Conservation (phyloP, 2,113 vertebrate genomes). For the Silurus meridionalis region DNA sequence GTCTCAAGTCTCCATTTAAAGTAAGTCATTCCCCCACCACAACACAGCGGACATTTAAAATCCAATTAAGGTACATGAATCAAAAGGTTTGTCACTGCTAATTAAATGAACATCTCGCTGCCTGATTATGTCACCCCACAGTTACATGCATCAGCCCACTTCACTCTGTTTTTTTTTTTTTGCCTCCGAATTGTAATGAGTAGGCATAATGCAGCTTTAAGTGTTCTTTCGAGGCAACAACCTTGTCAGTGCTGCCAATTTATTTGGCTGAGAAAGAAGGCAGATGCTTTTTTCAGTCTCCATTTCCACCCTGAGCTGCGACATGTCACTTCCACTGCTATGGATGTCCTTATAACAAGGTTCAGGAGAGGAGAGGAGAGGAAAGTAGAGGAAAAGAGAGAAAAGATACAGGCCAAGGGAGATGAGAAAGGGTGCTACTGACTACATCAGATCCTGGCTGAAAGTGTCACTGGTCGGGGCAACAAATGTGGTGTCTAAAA, state of each 20-base stretch:
- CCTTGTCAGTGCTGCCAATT: slow-evolving; percentile 35
- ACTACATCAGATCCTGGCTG: slow-evolving; percentile 29
- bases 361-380: slow-evolving; percentile 23
- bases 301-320: slow-evolving; percentile 35
- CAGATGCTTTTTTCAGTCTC: slow-evolving; percentile 34
- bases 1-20: slow-evolving; percentile 7
- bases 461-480: slow-evolving; percentile 22
- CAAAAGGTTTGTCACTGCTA: slow-evolving; percentile 17
- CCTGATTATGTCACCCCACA: slow-evolving; percentile 13
- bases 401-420: slow-evolving; percentile 32
- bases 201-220: slow-evolving; percentile 22
- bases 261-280: slow-evolving; percentile 35
- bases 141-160: slow-evolving; percentile 13
- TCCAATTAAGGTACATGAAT: slow-evolving; percentile 15
- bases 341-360: slow-evolving; percentile 39
- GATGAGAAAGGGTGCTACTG: slow-evolving; percentile 39
- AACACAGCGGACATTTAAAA: slow-evolving; percentile 12
- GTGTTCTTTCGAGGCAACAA: slow-evolving; percentile 28
- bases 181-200: neutral
- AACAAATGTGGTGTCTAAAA: slow-evolving; percentile 20
- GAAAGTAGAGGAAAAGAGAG: slow-evolving; percentile 32
- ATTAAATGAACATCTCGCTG: slow-evolving; percentile 20
- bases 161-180: neutral
- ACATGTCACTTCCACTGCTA: slow-evolving; percentile 47
- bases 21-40: neutral